Base-by-base conservation (phyloP, 2,797 vertebrate genomes). In the Sebastes taczanowskii region DNA sequence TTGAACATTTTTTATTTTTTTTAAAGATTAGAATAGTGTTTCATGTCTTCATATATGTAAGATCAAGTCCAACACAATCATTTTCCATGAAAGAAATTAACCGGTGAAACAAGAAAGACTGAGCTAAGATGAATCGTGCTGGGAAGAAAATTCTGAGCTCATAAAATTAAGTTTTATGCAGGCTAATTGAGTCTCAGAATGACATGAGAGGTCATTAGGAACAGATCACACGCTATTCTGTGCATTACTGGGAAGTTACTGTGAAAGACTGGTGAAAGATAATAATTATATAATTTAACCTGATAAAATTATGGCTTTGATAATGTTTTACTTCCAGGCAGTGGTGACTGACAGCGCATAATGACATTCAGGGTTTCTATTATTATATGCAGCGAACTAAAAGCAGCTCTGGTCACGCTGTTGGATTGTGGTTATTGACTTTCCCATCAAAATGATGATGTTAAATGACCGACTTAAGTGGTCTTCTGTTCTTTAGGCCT, bases 131-230 rank as follows among this genome's bases (percentile, higher is more conserved):
- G 6, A 32, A 74, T 20, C 23, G 30, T 16, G 25, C 55, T 13
- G 2, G 13, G 7, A 11, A n/a, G 20, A 66, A 29, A 62, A 71
- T 22, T 49, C 34, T 29, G 25, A 49, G 27, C 46, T 61, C 27
- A 62, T 8, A 67, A 29, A 74, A 49, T 56, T 6, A 32, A 11
- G 14, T 35, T 64, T 34, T 11, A 53, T 32, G 61, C 5, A 25
- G 74, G 80, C 85, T 91, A 89, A 91, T 67, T 78, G 83, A 90
- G 71, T 82, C 32, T 11, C 32, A 34, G 72, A 92, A 89, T 78
- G 59, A 90, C 84, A 82, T 81, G 62, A 88, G 69, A 83, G 77
- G 75, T 83, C 84, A 89, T 90, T 90, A 90, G 46, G 70, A 88
- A 64, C 56, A 61, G 38, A 85, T 90, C 80, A 88, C 68, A 82